Evolutionary conservation across 1,140 invertebrate species (phyloP).

Genomic region (Zaprionus ornatus): DNA sequence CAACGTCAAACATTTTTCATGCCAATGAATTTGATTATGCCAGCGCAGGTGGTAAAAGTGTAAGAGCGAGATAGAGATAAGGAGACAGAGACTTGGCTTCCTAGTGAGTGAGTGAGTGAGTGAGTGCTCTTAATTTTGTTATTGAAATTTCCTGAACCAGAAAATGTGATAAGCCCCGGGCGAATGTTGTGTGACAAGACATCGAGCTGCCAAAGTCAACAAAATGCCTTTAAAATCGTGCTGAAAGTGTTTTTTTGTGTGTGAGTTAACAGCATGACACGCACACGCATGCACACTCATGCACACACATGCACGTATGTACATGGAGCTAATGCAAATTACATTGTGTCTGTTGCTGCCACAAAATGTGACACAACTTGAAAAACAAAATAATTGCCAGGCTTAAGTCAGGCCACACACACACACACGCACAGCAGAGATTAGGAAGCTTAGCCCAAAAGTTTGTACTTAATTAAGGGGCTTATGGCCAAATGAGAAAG

Average conservation of each 20-base stretch:
- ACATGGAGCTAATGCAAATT: neutral
- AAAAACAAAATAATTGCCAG: conserved; percentile 33
- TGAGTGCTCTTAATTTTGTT: conserved; percentile 36
- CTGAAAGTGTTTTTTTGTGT: neutral
- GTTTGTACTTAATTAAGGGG: conserved; percentile 35
- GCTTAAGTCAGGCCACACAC: conserved; percentile 7
- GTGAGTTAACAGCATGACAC: neutral
- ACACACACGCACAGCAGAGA: neutral
- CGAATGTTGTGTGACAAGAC: conserved; percentile 26
- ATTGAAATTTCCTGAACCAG: conserved; percentile 46
- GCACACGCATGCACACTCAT: neutral
- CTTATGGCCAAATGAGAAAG: conserved; percentile 12
- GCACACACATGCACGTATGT: neutral
- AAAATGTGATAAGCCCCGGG: conserved; percentile 57
- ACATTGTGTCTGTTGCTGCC: neutral
- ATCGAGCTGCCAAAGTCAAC: neutral
- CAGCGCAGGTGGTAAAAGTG: neutral
- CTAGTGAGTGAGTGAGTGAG: neutral
- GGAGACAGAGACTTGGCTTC: neutral
- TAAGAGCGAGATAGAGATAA: neutral
- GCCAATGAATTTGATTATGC: conserved; percentile 72
- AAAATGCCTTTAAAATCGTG: neutral
- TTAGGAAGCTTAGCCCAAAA: conserved; percentile 14
- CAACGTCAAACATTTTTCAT: conserved; percentile 64
- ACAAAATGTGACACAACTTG: neutral